Conservation (phyloP, 2,113 vertebrate genomes). For the Myotis lucifugus region DNA sequence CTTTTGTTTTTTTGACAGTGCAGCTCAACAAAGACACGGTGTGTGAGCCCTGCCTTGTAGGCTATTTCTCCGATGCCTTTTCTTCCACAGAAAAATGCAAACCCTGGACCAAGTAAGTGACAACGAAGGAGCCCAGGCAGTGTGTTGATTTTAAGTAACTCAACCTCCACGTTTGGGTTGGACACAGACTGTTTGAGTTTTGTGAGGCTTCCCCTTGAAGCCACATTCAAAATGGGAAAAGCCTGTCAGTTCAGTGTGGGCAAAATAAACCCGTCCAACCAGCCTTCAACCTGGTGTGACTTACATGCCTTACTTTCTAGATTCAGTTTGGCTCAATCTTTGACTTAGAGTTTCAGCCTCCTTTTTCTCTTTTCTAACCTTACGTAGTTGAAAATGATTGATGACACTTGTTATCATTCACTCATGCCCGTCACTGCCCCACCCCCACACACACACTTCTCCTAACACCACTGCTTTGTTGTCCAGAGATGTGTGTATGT, state of each 20-base stretch:
- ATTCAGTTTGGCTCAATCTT: not conserved
- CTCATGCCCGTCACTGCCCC: not conserved
- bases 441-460: not conserved
- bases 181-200: not conserved
- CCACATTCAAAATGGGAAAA: not conserved
- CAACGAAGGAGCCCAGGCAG: not conserved
- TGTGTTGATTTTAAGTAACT: not conserved
- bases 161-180: not conserved
- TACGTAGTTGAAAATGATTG: conserved; percentile 4
- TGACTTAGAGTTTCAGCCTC: not conserved
- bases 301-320: not conserved
- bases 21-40: conserved; percentile 84
- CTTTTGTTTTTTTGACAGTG: conserved; percentile 79
- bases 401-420: not conserved
- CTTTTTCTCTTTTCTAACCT: not conserved
- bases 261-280: not conserved
- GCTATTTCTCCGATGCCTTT: conserved; percentile 88
- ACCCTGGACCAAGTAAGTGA: conserved; percentile 94
- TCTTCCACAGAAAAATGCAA: conserved; percentile 88
- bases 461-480: not conserved
- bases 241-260: not conserved
- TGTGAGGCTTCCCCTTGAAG: not conserved
- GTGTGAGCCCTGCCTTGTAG: conserved; percentile 85
- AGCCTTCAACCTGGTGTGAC: accelerated
- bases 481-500: not conserved